Conservation (phyloP, 2,797 vertebrate species). For the Salmo trutta region DNA sequence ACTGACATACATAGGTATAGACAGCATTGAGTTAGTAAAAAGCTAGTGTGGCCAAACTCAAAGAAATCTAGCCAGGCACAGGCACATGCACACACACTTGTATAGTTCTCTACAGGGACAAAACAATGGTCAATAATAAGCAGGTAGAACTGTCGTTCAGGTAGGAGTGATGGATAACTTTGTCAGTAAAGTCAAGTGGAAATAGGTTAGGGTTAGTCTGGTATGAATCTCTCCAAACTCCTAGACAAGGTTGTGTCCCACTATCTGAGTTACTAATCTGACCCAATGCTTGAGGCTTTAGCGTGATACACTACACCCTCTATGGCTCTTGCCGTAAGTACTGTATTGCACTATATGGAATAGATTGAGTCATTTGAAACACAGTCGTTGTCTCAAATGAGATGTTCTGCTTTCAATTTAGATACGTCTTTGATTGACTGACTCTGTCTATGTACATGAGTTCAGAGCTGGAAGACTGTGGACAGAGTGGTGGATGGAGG, state of each 20-base stretch:
- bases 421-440: constrained; percentile 4
- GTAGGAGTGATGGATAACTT: too few relatives aligned
- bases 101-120: too few relatives aligned
- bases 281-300: background rate
- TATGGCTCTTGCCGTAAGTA: background rate
- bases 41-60: background rate
- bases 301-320: background rate
- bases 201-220: too few relatives aligned
- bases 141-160: too few relatives aligned
- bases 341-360: background rate
- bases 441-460: background rate
- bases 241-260: too few relatives aligned
- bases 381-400: constrained; percentile 17
- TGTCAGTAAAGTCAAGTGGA: too few relatives aligned
- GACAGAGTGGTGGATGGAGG: background rate
- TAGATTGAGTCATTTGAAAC: background rate
- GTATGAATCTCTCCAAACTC: too few relatives aligned
- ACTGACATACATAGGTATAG: constrained; percentile 4
- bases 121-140: too few relatives aligned
- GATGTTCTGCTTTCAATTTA: constrained; percentile 12
- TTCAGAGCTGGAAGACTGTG: too few relatives aligned
- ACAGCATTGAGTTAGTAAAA: too few relatives aligned
- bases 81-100: background rate
- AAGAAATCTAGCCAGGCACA: background rate
- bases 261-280: background rate